Evolutionary conservation across 2,888 invertebrate species (phyloP), one percentile per base, ranked within the genome.

Genomic region (Zygothrica quintamaculata): DNA sequence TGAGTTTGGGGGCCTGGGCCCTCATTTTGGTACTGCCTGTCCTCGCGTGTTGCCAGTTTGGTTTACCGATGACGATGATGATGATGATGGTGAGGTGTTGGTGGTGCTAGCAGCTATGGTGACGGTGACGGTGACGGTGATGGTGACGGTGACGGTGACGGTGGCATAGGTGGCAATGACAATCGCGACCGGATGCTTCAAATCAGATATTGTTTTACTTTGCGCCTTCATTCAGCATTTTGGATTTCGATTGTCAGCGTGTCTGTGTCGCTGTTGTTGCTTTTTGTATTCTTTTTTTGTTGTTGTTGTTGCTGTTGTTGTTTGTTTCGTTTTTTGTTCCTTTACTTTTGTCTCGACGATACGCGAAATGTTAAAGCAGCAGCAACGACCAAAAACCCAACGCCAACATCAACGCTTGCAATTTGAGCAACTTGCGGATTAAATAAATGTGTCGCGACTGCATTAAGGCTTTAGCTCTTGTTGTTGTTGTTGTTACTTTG

Each of bases 101-200:
- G 34, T 58, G 53, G 37, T 3, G 42, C 1, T 11, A 18, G n/a
- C 13, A 43, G 15, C 48, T 29, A 25, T 59, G 57, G 71, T 52
- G 84, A 76, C 84, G 87, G 70, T 74, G 79, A 74, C 75, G 85
- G 39, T 52, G 84, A 74, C 84, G 87, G 68, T 74, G 79, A 74
- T 75, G 85, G 31, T 56, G 62, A 18, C 56, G 62, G 15, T 57
- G 64, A 8, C 40, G 40, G 15, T 50, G 51, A 47, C 68, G 61
- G 77, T 86, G 76, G 76, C 76, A 78, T 77, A 89, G 88, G 88
- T 89, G 89, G 77, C 85, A 88, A 88, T 88, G 89, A 88, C 89
- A 89, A 89, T 89, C 88, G 88, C 90, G 88, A 90, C 90, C 90
- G 90, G 90, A 90, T 90, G 90, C 90, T 81, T 88, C 89, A 89